These are phyloP conservation scores for Blastobasis adustella DNA, from an alignment of 2,888 invertebrate species.

Conservation along the genomic window DNA sequence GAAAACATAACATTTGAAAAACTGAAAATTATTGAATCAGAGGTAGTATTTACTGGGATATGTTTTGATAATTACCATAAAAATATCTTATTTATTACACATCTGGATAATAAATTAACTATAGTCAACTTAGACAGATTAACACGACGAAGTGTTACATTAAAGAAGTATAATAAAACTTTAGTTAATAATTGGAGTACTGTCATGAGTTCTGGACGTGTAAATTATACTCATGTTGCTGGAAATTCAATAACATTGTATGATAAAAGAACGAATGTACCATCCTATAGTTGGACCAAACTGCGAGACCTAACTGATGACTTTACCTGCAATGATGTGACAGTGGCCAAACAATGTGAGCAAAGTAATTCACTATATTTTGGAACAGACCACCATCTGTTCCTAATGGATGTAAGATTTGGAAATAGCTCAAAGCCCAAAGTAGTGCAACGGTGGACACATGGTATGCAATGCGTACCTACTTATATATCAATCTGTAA, in stretches of 20 bases:
- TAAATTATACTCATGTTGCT: constrained; percentile 43
- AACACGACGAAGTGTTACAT: constrained; percentile 37
- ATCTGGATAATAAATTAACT: constrained; percentile 40
- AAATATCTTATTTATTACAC: constrained; percentile 52
- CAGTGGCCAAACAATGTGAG: constrained; percentile 38
- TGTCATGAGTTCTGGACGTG: constrained; percentile 45
- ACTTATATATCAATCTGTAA: constrained; percentile 48
- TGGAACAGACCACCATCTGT: constrained; percentile 52
- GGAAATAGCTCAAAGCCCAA: constrained; percentile 28
- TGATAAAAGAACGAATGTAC: constrained; percentile 50
- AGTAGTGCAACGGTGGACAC: constrained; percentile 71
- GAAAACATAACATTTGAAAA: constrained; percentile 32
- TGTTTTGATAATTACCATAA: constrained; percentile 53
- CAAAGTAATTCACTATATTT: constrained; percentile 42
- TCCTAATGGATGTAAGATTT: constrained; percentile 50
- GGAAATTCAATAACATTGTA: constrained; percentile 44
- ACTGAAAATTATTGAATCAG: constrained; percentile 43
- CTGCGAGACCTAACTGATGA: constrained; percentile 39
- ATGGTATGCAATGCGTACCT: constrained; percentile 69
- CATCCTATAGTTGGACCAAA: constrained; percentile 34
- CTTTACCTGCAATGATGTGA: constrained; percentile 43
- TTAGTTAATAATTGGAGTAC: constrained; percentile 55
- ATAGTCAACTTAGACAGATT: constrained; percentile 58
- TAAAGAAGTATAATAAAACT: constrained; percentile 30
- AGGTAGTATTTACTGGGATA: constrained; percentile 51